Percentiles rank a stretch among this genome's conserved stretches.
These are phyloP conservation scores for Porites lutea DNA, from an alignment of 64 coral and sea anemone species.

Conservation along the genomic window DNA sequence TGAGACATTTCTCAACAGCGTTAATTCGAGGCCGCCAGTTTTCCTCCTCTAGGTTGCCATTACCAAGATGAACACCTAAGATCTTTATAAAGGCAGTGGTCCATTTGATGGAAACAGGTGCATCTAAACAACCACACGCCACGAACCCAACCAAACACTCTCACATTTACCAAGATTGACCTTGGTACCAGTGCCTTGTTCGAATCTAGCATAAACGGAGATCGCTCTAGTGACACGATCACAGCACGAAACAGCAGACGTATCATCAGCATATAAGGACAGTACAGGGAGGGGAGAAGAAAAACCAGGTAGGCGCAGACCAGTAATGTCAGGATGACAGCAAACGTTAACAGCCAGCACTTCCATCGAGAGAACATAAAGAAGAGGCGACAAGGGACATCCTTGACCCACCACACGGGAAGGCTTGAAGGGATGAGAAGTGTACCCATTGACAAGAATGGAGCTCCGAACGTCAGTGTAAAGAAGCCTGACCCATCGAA, in stretches of 20 bases:
- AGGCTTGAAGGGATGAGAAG: background rate
- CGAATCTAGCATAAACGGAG: background rate
- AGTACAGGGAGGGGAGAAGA: background rate
- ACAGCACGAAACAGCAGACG: background rate
- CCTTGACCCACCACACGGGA: conserved; percentile 63
- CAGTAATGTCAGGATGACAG: background rate
- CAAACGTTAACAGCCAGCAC: conserved; percentile 14
- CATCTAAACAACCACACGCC: background rate
- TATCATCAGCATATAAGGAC: conserved; percentile 45
- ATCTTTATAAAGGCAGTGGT: background rate
- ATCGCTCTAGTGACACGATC: background rate
- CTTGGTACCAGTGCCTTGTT: conserved; percentile 26
- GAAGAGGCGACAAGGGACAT: conserved; percentile 19
- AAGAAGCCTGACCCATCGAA: background rate
- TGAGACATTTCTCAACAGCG: background rate
- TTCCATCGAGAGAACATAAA: conserved; percentile 40
- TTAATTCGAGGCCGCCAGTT: conserved; percentile 4
- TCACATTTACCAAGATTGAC: conserved; percentile 2
- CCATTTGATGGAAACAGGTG: background rate
- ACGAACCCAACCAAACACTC: conserved; percentile 35
- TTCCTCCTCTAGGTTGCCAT: background rate
- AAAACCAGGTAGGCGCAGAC: background rate
- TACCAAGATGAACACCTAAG: background rate
- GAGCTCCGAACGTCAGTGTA: conserved; percentile 17
- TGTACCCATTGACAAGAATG: conserved; percentile 37